Percentiles rank a stretch among this genome's conserved stretches.
These are phyloP conservation scores for Apoderus coryli DNA, from an alignment of 2,888 invertebrate species.

Conservation along the genomic window DNA sequence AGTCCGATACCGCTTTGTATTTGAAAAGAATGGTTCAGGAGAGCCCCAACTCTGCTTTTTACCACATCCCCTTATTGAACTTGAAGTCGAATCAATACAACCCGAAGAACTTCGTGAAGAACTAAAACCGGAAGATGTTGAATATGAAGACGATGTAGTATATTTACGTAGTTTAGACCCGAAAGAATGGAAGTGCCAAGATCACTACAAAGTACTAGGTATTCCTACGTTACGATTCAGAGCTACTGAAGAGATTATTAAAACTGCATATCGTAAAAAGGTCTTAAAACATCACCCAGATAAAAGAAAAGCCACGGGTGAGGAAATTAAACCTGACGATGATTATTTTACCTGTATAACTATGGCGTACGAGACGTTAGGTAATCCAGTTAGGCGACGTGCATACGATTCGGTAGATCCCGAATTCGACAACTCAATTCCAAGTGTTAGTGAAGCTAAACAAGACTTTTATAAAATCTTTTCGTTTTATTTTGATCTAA, in stretches of 20 bases:
- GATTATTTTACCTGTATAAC: slow-evolving; percentile 99
- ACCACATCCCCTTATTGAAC: slow-evolving; percentile 27
- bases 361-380: slow-evolving; percentile 86
- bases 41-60: slow-evolving; percentile 25
- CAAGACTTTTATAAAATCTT: slow-evolving; percentile 63
- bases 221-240: slow-evolving; percentile 66
- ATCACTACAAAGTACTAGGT: slow-evolving; percentile 93
- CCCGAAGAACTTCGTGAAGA: slow-evolving; percentile 28
- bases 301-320: slow-evolving; percentile 83
- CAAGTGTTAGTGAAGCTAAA: slow-evolving; percentile 59
- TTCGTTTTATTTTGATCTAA: slow-evolving; percentile 54
- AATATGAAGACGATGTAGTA: slow-evolving; percentile 59
- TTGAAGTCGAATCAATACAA: slow-evolving; percentile 22
- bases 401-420: slow-evolving; percentile 97
- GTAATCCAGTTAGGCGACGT: slow-evolving; percentile 64
- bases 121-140: slow-evolving; percentile 27
- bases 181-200: slow-evolving; percentile 95
- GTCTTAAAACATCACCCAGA: slow-evolving; percentile 96
- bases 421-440: slow-evolving; percentile 78
- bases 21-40: slow-evolving; percentile 23
- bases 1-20: slow-evolving; percentile 29
- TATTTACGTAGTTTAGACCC: slow-evolving; percentile 83
- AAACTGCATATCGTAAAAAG: slow-evolving; percentile 80
- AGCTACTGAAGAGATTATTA: slow-evolving; percentile 87
- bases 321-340: slow-evolving; percentile 75